Evolutionary conservation across 2,797 vertebrate genomes (phyloP).

Genomic region (Paedocypris micromegethes): DNA sequence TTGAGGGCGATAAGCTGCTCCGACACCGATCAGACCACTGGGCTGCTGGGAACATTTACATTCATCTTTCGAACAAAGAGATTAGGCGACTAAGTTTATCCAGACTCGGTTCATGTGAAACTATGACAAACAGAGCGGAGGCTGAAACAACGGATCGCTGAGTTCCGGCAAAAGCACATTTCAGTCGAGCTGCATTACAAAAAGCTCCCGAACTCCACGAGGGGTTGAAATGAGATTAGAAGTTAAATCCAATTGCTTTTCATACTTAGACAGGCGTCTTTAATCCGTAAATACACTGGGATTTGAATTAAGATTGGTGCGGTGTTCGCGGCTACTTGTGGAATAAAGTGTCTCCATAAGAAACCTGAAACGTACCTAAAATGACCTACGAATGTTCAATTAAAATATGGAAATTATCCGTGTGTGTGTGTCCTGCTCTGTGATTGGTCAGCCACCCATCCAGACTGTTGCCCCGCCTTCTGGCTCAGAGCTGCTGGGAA

Average conservation of each 20-base stretch:
- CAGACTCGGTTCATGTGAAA: constrained; percentile 36
- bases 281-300: constrained; percentile 60
- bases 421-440: no score
- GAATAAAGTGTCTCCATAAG: not conserved
- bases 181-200: constrained; percentile 53
- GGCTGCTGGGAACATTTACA: constrained; percentile 30
- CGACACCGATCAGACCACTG: constrained; percentile 30
- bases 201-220: constrained; percentile 54
- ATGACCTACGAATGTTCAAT: no score
- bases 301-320: constrained; percentile 43
- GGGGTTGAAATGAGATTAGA: constrained; percentile 63
- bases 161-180: constrained; percentile 44
- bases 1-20: constrained; percentile 33
- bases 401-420: no score
- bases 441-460: no score
- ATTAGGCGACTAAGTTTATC: constrained; percentile 34
- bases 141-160: constrained; percentile 28
- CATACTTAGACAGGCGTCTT: constrained; percentile 56
- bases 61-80: constrained; percentile 34
- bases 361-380: not conserved
- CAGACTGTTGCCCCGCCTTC: no score
- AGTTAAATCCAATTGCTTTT: constrained; percentile 61
- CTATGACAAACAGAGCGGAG: constrained; percentile 31
- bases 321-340: constrained; percentile 8
- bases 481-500: no score